A percentile compares a stretch with the other conserved stretches of the same genome.
phyloP scores from a whole-genome alignment of 2,113 vertebrate genomes.

The Anolis carolinensis region DNA sequence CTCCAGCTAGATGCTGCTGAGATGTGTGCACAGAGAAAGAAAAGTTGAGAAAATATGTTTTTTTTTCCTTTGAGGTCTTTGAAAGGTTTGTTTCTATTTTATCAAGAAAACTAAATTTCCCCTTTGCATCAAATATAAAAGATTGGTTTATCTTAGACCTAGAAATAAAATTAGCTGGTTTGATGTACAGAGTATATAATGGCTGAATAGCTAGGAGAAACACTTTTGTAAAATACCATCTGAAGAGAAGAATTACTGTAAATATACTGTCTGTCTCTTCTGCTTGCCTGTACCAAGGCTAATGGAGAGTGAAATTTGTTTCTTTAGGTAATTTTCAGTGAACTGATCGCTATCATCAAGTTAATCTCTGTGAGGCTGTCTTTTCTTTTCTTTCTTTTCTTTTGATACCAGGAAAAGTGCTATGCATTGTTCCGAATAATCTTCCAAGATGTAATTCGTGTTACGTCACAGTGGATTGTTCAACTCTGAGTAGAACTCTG shows the following conservation, averaged over 20 bases:
- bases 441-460: neutral
- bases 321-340: constrained; percentile 62
- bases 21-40: neutral
- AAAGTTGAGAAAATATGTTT: neutral
- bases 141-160: constrained; percentile 23
- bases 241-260: constrained; percentile 17
- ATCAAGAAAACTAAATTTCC: constrained; percentile 29
- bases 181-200: constrained; percentile 17
- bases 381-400: constrained; percentile 12
- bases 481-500: neutral
- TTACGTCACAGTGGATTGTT: constrained; percentile 16
- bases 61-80: neutral
- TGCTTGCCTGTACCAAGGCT: constrained; percentile 29
- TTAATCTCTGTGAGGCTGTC: constrained; percentile 22
- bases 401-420: neutral
- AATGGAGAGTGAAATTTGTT: constrained; percentile 51
- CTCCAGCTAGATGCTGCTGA: neutral
- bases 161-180: constrained; percentile 47
- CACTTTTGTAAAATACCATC: constrained; percentile 1
- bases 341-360: constrained; percentile 36
- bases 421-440: neutral
- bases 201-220: neutral
- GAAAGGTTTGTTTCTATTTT: neutral
- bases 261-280: constrained; percentile 6
- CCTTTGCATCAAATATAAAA: neutral